Evolutionary conservation across 1,140 invertebrate genomes (phyloP).

Genomic region (Orchesella cincta): DNA sequence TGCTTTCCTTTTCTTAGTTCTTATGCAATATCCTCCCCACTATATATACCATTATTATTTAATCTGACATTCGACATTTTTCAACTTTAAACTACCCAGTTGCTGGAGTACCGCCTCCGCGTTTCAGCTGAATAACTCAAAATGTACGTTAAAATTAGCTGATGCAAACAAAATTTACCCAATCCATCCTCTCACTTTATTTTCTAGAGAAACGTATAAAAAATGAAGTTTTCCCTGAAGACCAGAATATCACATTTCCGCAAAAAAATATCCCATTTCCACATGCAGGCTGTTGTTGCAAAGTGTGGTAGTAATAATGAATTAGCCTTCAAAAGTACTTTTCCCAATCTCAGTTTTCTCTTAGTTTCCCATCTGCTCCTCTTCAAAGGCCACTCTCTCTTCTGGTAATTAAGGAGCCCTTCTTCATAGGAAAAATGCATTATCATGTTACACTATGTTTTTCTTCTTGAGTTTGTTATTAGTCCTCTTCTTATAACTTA

Average conservation of each 20-base stretch:
- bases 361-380: background rate
- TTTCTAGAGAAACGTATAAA: too few relatives aligned
- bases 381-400: background rate
- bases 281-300: background rate
- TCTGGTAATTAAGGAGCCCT: background rate
- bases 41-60: background rate
- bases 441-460: background rate
- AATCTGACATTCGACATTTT: slow-evolving; percentile 18
- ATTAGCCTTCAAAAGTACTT: slow-evolving; percentile 7
- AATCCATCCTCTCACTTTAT: background rate
- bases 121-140: background rate
- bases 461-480: background rate
- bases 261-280: too few relatives aligned
- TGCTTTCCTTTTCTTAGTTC: background rate
- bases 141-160: background rate
- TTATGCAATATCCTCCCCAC: background rate
- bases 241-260: too few relatives aligned
- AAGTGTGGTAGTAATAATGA: background rate
- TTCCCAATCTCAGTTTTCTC: slow-evolving; percentile 13
- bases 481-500: too few relatives aligned
- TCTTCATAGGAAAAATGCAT: slow-evolving; percentile 20
- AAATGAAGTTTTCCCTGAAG: too few relatives aligned
- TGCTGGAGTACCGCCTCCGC: background rate
- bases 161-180: background rate
- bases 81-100: background rate